Conservation (phyloP, 1,140 invertebrate species). For the Aethina tumida region DNA sequence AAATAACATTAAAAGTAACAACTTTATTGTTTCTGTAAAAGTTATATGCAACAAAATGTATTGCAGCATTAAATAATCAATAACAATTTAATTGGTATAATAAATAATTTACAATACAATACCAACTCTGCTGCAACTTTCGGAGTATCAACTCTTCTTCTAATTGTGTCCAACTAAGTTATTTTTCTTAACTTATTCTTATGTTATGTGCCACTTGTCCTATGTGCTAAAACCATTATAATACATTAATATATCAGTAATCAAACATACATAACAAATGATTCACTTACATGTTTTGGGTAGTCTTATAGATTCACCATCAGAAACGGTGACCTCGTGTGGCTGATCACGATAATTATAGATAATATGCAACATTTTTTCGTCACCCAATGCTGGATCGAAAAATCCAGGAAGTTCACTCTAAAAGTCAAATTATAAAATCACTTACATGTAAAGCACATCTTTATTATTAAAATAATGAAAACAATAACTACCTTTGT, state of each 20-base stretch:
- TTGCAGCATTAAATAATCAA: slow-evolving; percentile 16
- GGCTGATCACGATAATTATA: slow-evolving; percentile 74
- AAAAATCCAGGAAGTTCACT: slow-evolving; percentile 92
- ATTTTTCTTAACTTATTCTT: slow-evolving; percentile 7
- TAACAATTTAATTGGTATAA: slow-evolving; percentile 16
- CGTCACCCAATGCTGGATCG: slow-evolving; percentile 89
- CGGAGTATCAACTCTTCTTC: slow-evolving; percentile 5
- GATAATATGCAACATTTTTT: slow-evolving; percentile 78
- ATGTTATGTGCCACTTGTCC: slow-evolving; percentile 24
- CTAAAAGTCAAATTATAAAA: slow-evolving; percentile 45
- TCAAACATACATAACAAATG: not conserved
- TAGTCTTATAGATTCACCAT: slow-evolving; percentile 68
- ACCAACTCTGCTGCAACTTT: slow-evolving; percentile 17
- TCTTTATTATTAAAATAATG: slow-evolving; percentile 7
- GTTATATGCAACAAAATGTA: slow-evolving; percentile 16
- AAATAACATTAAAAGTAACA: slow-evolving; percentile 10
- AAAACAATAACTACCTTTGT: slow-evolving; percentile 60
- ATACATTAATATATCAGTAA: not conserved
- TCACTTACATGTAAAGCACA: slow-evolving; percentile 3
- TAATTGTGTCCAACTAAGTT: slow-evolving; percentile 6
- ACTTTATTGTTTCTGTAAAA: slow-evolving; percentile 19
- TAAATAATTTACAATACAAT: slow-evolving; percentile 14
- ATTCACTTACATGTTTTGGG: slow-evolving; percentile 42
- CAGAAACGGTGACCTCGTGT: slow-evolving; percentile 70
- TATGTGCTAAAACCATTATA: slow-evolving; percentile 22